These are phyloP conservation scores for Dasyprocta punctata DNA, from an alignment of 2,113 vertebrate species.

Conservation along the genomic window DNA sequence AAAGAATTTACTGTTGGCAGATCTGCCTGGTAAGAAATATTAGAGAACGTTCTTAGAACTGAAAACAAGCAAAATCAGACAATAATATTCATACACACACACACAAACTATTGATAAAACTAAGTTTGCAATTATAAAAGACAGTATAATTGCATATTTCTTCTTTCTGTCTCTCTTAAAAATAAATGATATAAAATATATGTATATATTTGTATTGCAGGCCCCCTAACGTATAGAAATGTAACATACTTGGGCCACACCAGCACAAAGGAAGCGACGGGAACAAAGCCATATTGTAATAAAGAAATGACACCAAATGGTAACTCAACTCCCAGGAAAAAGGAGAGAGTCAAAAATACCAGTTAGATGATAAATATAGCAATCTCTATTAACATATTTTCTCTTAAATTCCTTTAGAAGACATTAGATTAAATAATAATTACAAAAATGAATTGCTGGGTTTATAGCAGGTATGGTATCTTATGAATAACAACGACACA, in stretches of 20 bases:
- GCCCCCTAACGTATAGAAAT: not conserved
- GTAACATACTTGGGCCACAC: not conserved
- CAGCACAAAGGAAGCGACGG: not conserved
- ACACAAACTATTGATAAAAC: not conserved
- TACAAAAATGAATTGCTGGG: not conserved
- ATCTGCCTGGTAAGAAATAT: not conserved
- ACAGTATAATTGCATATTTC: not conserved
- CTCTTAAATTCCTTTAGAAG: not conserved
- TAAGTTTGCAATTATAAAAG: not conserved
- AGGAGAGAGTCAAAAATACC: not conserved
- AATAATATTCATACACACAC: not conserved
- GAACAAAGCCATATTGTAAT: not conserved
- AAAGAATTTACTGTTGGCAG: not conserved
- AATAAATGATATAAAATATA: not conserved
- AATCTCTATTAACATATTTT: not conserved
- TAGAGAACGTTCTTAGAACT: not conserved
- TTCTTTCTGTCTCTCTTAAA: not conserved
- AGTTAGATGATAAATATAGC: not conserved
- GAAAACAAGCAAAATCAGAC: not conserved
- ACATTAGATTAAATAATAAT: not conserved
- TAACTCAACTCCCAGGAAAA: not conserved
- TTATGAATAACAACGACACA: not conserved
- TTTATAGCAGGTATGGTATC: not conserved
- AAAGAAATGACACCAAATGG: not conserved
- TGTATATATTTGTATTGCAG: not conserved